Percentiles rank a stretch among this genome's conserved stretches.
phyloP scores from a whole-genome alignment of 2,888 invertebrate genomes.

The Eurois occulta region DNA sequence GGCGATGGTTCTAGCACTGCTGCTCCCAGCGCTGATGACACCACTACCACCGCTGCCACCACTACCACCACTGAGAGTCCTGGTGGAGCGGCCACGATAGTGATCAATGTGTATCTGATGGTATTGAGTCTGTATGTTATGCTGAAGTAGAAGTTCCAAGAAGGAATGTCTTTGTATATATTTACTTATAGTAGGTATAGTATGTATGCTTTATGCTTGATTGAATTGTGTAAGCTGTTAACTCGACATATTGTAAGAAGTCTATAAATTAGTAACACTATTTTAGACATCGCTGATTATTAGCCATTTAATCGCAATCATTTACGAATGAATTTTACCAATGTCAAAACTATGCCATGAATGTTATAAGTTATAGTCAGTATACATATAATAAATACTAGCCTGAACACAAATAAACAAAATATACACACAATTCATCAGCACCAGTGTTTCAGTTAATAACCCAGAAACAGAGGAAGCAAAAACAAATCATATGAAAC shows the following conservation, averaged over 20 bases:
- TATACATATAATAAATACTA: neutral
- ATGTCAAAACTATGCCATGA: neutral
- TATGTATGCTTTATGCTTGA: neutral
- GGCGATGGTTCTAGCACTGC: neutral
- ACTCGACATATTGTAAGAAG: neutral
- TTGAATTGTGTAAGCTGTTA: neutral
- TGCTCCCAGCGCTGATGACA: neutral
- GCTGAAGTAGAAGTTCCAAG: conserved; percentile 4
- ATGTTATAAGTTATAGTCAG: neutral
- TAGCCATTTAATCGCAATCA: neutral
- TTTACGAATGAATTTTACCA: neutral
- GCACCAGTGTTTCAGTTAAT: conserved; percentile 8
- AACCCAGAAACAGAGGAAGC: conserved; percentile 6
- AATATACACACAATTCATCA: neutral
- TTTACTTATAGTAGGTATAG: neutral
- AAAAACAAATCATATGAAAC: conserved; percentile 54
- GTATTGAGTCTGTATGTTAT: conserved; percentile 33
- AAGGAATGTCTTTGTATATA: neutral
- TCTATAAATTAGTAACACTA: neutral
- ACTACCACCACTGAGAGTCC: neutral
- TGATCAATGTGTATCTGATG: conserved; percentile 39
- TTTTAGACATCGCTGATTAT: neutral
- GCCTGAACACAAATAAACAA: conserved; percentile 3
- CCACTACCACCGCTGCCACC: neutral
- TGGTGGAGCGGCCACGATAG: conserved; percentile 31